phyloP scores from a whole-genome alignment of 2,888 invertebrate species.

The Phorcus lineatus region DNA sequence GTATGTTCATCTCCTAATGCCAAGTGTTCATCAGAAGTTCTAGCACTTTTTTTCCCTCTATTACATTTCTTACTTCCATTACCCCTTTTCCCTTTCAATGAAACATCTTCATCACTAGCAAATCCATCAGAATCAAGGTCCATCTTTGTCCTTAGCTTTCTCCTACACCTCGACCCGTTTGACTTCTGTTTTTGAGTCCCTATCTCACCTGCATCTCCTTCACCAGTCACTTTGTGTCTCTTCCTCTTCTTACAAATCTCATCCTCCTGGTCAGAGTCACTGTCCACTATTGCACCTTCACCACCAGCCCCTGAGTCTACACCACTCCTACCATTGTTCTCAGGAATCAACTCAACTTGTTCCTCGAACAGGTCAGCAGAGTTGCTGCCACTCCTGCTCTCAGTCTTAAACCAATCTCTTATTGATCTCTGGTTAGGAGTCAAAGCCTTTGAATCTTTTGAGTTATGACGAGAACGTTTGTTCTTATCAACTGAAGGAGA shows the following conservation, averaged over 20 bases:
- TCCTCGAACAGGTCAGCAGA: neutral
- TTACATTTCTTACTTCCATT: too few relatives aligned
- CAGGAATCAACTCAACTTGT: neutral
- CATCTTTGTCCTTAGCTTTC: neutral
- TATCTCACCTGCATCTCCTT: neutral
- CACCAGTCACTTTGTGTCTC: neutral
- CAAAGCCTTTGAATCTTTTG: neutral
- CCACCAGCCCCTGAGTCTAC: neutral
- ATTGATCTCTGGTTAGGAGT: conserved; percentile 36
- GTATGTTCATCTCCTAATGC: too few relatives aligned
- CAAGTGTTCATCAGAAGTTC: too few relatives aligned
- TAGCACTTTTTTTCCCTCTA: too few relatives aligned
- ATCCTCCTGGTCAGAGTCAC: neutral
- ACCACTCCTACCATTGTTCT: neutral
- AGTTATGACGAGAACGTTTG: neutral
- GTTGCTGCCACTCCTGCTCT: neutral
- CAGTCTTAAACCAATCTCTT: conserved; percentile 38
- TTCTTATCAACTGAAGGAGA: neutral
- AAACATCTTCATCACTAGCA: too few relatives aligned
- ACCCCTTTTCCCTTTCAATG: too few relatives aligned
- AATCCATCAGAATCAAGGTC: neutral
- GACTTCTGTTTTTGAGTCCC: neutral
- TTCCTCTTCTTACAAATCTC: neutral
- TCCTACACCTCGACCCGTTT: neutral
- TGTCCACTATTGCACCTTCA: neutral